Evolutionary conservation across 2,888 invertebrate species (phyloP), one percentile per base, ranked within the genome.

Genomic region (Elmis aenea): DNA sequence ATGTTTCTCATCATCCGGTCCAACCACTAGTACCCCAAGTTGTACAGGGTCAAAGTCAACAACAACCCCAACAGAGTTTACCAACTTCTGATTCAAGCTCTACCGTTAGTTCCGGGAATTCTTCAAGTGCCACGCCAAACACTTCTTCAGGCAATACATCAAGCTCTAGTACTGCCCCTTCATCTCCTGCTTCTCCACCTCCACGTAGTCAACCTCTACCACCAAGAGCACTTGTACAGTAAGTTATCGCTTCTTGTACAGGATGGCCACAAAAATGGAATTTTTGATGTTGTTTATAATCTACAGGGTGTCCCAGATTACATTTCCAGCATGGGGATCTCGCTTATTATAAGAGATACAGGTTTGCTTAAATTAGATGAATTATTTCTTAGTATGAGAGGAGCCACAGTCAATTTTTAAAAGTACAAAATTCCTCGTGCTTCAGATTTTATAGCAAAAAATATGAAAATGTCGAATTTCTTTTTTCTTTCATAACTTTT

Each of bases 141-240:
- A 79, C 81, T 0, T 84, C 82, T 53, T 76, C 80, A 2, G 81
- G 73, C 32, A 65, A 65, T 48, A 72, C 72, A 3, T 73, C 76
- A 11, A 73, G 81, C 13, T 83, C 84, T 23, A 83, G 83, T 56
- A 81, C 81, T 3, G 80, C 83, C 15, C 83, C 85, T 0, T 83
- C 83, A 46, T 76, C 85, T 34, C 86, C 87, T 0, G 77, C 80
- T 26, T 79, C 79, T 0, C 80, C 79, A 0, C 78, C 68, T 22
- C 63, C 64, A 1, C 54, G 60, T 25, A 52, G 50, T 13, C 61
- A 58, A 33, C 43, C 55, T 14, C 43, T 54, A 12, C 56, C 56
- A 18, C 48, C 45, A 15, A 46, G 50, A 36, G 35, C n/a, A n/a
- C n/a, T 35, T 8, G 32, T 42, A 8, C 46, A 47, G 52, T 53